Evolutionary conservation across 2,888 invertebrate genomes (phyloP), one percentile per base, ranked within the genome.

Genomic region (Pyrgus malvae): DNA sequence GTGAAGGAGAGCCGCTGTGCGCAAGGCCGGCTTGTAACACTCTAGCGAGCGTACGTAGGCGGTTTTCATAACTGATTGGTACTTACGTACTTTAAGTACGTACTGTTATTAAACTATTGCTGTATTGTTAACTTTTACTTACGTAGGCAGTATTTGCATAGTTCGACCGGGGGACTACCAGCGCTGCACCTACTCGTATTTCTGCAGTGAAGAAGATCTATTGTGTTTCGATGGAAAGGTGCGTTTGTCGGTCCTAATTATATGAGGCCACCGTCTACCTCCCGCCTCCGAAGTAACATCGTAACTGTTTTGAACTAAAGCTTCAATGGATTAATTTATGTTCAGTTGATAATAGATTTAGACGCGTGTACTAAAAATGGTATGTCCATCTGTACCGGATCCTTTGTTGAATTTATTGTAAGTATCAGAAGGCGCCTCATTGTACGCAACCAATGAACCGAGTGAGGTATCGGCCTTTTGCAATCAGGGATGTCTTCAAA

Each of bases 361-460:
- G 45, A 2, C 31, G 8, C 17, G 23, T n/a, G 27, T 40, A 29
- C 23, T 27, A 27, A 37, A 25, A 37, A 48, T 48, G 48, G 48
- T 7, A 1, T 3, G 38, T 9, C 33, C 46, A 33, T 19, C 9
- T 27, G 48, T 31, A 29, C 16, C 8, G 48, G 2, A 2, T 49
- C n/a, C 25, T 41, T 50, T 33, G 25, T 42, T 25, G 23, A 23
- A 50, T 33, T 42, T 23, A 33, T 50, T 37, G 35, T 14, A 33
- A 21, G 21, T 27, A 16, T 14, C 33, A n/a, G 33, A 12, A 35
- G 46, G 49, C 57, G 37, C 48, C 37, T 63, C 66, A 71, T 76
- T 78, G 73, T 76, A 59, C 61, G 61, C 57, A 66, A 63, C 63
- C 70, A 64, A 67, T 78, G 70, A 72, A 70, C 70, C 72, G 66